These are phyloP conservation scores for Brachionus angularis DNA, from an alignment of 1,140 invertebrate species.

Conservation along the genomic window DNA sequence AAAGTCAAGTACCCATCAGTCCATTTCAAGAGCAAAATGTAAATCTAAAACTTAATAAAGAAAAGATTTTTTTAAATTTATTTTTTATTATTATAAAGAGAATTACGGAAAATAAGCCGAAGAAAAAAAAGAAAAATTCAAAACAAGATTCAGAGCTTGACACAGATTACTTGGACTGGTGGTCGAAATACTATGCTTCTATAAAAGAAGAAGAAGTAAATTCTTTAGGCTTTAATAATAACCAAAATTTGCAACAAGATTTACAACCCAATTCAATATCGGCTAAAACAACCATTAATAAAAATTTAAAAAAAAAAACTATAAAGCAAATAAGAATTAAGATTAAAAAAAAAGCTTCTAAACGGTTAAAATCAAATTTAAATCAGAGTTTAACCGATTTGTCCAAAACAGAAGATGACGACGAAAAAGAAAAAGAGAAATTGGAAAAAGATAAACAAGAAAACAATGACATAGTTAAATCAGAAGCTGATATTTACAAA, in stretches of 20 bases:
- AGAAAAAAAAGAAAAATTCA: background rate
- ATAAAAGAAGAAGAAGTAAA: constrained; percentile 56
- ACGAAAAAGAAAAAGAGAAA: constrained; percentile 15
- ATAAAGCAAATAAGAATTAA: too few relatives aligned
- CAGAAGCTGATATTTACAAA: background rate
- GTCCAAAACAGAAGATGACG: background rate
- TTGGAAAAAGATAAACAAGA: background rate
- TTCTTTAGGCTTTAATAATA: constrained; percentile 56
- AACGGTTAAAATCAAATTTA: too few relatives aligned
- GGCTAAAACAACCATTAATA: too few relatives aligned
- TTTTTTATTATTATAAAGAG: background rate
- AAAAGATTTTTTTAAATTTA: background rate
- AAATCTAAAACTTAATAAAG: background rate
- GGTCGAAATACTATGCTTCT: constrained; percentile 61
- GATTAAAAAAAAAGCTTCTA: too few relatives aligned
- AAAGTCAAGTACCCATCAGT: too few relatives aligned
- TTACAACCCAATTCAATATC: too few relatives aligned
- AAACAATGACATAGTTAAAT: background rate
- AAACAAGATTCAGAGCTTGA: background rate
- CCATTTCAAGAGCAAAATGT: too few relatives aligned
- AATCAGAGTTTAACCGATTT: too few relatives aligned
- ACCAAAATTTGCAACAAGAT: too few relatives aligned
- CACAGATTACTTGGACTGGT: constrained; percentile 59
- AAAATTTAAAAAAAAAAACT: too few relatives aligned
- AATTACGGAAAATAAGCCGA: background rate